These are phyloP conservation scores for Dendrolimus pini DNA, from an alignment of 2,888 invertebrate species.

Conservation along the genomic window DNA sequence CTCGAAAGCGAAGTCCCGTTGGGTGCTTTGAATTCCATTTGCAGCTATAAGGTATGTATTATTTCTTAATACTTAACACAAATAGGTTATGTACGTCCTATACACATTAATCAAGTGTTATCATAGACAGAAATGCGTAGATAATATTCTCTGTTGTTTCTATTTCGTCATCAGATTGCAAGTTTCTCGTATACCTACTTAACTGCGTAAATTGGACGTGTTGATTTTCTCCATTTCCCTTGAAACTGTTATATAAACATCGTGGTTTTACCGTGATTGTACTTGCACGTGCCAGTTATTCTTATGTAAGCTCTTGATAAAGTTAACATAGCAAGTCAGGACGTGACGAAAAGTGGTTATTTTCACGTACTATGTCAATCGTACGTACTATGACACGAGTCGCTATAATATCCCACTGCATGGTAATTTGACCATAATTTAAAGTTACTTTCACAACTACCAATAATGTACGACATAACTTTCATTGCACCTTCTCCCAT, in stretches of 20 bases:
- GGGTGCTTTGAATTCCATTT: slow-evolving; percentile 51
- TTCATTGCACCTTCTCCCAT: too few relatives aligned
- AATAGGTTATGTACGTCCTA: too few relatives aligned
- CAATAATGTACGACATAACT: too few relatives aligned
- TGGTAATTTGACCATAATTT: too few relatives aligned
- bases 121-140: not conserved
- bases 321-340: slow-evolving; percentile 32
- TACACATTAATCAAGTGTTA: too few relatives aligned
- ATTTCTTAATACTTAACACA: too few relatives aligned
- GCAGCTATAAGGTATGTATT: slow-evolving; percentile 55
- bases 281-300: slow-evolving; percentile 36
- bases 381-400: not conserved
- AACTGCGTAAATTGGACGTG: slow-evolving; percentile 37
- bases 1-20: slow-evolving; percentile 61
- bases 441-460: too few relatives aligned
- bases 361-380: slow-evolving; percentile 6
- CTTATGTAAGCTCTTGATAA: slow-evolving; percentile 54
- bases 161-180: slow-evolving; percentile 22
- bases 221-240: slow-evolving; percentile 8
- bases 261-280: slow-evolving; percentile 21
- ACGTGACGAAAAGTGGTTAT: slow-evolving; percentile 18
- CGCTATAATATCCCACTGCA: too few relatives aligned
- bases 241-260: not conserved
- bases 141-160: slow-evolving; percentile 27
- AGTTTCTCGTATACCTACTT: slow-evolving; percentile 15